Evolutionary conservation across 2,888 invertebrate species (phyloP).

Genomic region (Lamellibrachia columna): DNA sequence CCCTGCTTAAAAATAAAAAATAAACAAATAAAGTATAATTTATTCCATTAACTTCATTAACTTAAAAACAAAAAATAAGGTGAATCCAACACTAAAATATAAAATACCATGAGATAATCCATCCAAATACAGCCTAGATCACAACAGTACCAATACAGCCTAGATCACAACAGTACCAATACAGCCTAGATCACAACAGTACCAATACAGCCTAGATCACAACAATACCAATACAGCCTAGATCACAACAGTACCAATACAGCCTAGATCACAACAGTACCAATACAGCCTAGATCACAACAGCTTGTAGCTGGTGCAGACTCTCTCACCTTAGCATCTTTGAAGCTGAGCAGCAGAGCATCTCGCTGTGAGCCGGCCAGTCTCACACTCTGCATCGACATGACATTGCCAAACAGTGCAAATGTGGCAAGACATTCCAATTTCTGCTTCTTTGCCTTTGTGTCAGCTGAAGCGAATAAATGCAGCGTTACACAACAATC

Average conservation of each 20-base stretch:
- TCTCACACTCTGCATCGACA: constrained; percentile 88
- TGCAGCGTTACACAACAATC: neutral
- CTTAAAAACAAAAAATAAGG: neutral
- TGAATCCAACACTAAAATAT: neutral
- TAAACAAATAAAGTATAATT: neutral
- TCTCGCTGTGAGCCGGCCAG: constrained; percentile 86
- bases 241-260: neutral
- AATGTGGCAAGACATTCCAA: constrained; percentile 94
- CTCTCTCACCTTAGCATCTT: constrained; percentile 82
- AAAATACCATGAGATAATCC: neutral
- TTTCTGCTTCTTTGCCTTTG: constrained; percentile 71
- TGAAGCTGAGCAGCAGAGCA: constrained; percentile 88
- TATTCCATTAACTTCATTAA: constrained; percentile 7
- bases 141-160: too few species aligned
- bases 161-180: too few species aligned
- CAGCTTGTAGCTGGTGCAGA: neutral
- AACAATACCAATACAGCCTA: neutral
- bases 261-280: neutral
- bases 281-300: neutral
- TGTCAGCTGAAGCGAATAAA: neutral
- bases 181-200: too few species aligned
- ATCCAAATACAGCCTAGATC: neutral
- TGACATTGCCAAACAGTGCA: constrained; percentile 87
- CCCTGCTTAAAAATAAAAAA: too few species aligned
- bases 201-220: too few species aligned